These are phyloP conservation scores for Gopherus evgoodei DNA, from an alignment of 2,113 vertebrate genomes.

Conservation along the genomic window DNA sequence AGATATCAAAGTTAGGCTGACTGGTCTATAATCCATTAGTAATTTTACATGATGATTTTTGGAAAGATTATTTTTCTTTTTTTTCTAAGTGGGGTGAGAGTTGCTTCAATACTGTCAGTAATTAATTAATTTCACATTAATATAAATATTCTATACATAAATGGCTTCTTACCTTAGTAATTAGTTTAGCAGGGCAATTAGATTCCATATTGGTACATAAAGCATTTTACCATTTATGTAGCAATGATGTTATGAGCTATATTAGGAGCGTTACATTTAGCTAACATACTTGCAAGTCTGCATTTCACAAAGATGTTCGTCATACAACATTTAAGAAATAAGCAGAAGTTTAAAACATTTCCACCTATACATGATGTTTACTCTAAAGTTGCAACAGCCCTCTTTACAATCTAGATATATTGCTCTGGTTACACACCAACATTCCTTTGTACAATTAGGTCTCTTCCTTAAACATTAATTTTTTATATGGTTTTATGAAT, in stretches of 20 bases:
- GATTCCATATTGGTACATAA: neutral
- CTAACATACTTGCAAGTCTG: too few species aligned
- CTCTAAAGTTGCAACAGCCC: neutral
- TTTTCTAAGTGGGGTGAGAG: neutral
- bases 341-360: too few species aligned
- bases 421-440: neutral
- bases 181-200: neutral
- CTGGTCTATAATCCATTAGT: neutral
- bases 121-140: neutral
- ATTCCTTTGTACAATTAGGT: neutral
- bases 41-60: neutral
- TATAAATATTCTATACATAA: neutral
- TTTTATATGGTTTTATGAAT: neutral
- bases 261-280: too few species aligned
- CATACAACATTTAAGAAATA: too few species aligned
- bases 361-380: neutral
- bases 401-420: neutral
- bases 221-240: neutral
- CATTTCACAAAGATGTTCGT: too few species aligned
- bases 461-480: neutral
- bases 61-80: neutral
- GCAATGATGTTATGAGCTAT: too few species aligned
- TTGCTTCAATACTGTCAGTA: neutral
- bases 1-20: neutral
- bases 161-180: neutral